Percentiles rank a stretch among this genome's conserved stretches.
phyloP scores from a whole-genome alignment of 2,888 invertebrate species.

The Drosophila nr. medialis region DNA sequence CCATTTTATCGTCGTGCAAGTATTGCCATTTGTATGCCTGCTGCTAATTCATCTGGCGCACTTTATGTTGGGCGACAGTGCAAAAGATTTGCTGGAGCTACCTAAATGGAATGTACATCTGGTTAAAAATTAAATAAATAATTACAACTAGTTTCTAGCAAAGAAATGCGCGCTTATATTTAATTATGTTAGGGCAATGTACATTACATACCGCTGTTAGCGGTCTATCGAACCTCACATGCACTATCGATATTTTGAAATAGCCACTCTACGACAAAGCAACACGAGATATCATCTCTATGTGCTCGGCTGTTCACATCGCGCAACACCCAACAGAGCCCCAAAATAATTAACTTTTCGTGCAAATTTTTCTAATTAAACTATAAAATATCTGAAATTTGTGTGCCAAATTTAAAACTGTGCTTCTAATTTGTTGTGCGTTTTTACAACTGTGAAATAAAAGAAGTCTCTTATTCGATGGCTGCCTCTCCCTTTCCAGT shows the following conservation, averaged over 20 bases:
- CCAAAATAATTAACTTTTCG: conserved; percentile 16
- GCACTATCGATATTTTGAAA: conserved; percentile 13
- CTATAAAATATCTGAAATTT: conserved; percentile 9
- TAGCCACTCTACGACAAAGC: neutral
- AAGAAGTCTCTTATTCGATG: conserved; percentile 44
- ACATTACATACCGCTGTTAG: conserved; percentile 7
- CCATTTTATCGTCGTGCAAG: conserved; percentile 93
- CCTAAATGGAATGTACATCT: conserved; percentile 27
- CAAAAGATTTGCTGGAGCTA: neutral
- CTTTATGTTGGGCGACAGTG: conserved; percentile 83
- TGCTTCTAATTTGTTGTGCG: neutral
- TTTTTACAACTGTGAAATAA: neutral
- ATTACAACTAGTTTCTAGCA: neutral
- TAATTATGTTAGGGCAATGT: neutral
- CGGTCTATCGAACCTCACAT: neutral
- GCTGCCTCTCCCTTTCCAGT: conserved; percentile 56
- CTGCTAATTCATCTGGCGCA: conserved; percentile 87
- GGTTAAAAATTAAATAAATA: neutral
- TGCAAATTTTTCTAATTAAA: conserved; percentile 10
- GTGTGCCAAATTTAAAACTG: conserved; percentile 34
- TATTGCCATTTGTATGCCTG: conserved; percentile 89
- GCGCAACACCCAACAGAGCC: conserved; percentile 14
- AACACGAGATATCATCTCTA: conserved; percentile 21
- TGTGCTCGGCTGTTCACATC: conserved; percentile 30
- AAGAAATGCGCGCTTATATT: conserved; percentile 1